These are phyloP conservation scores for Gallinago undulata DNA, from an alignment of 2,113 vertebrate species.

Conservation along the genomic window DNA sequence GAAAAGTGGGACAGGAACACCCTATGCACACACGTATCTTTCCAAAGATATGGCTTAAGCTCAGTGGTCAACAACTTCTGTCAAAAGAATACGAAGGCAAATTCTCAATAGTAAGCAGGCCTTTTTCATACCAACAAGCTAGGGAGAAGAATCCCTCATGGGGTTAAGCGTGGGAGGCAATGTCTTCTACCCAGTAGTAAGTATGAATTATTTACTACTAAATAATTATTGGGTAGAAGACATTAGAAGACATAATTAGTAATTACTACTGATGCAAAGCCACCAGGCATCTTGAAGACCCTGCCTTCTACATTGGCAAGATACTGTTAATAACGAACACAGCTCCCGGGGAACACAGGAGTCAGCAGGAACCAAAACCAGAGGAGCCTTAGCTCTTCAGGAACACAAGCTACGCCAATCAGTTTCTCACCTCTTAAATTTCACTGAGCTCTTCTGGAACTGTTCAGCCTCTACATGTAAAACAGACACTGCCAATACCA, in stretches of 20 bases:
- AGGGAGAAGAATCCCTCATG: background rate
- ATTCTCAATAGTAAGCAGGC: background rate
- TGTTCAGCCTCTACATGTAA: background rate
- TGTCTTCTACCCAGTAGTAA: background rate
- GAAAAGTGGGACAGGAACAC: background rate
- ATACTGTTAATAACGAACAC: background rate
- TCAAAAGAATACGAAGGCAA: background rate
- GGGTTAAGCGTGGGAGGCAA: background rate
- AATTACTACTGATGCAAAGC: background rate
- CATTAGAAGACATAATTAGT: background rate
- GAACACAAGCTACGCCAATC: background rate
- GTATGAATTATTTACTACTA: background rate
- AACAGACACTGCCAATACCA: background rate
- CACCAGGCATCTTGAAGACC: background rate
- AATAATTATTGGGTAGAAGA: no score
- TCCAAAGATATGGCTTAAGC: background rate
- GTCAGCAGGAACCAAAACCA: background rate
- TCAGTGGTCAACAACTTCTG: background rate
- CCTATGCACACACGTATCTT: fast-evolving
- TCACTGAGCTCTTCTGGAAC: background rate
- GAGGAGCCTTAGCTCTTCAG: background rate
- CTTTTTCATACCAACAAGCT: fast-evolving
- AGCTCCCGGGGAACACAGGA: background rate
- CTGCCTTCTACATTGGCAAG: background rate
- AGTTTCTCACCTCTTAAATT: background rate